Evolutionary conservation across 2,888 invertebrate genomes (phyloP).

Genomic region (Trichopria drosophilae): DNA sequence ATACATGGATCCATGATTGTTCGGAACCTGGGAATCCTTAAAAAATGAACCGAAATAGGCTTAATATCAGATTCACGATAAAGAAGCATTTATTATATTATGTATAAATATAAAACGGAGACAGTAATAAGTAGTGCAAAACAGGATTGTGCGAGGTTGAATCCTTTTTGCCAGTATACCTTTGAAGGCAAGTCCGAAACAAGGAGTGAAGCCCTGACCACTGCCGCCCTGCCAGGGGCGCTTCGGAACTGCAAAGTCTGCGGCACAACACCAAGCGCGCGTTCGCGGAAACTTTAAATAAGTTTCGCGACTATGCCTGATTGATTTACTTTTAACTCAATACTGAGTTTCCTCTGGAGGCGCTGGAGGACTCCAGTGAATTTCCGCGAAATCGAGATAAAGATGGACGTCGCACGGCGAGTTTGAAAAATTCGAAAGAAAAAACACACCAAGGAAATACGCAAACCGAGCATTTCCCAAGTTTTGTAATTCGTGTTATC

Average conservation of each 20-base stretch:
- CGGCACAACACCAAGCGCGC: conserved; percentile 31
- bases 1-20: too few species aligned
- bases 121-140: too few species aligned
- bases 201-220: conserved; percentile 36
- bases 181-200: too few species aligned
- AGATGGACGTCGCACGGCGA: conserved; percentile 6
- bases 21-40: too few species aligned
- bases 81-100: not conserved
- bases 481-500: too few species aligned
- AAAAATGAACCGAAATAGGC: too few species aligned
- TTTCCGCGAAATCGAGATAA: conserved; percentile 10
- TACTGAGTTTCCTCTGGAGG: conserved; percentile 28
- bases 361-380: conserved; percentile 9
- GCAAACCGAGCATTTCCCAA: too few species aligned
- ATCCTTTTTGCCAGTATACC: too few species aligned
- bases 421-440: not conserved
- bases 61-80: not conserved
- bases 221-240: conserved; percentile 30
- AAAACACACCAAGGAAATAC: not conserved
- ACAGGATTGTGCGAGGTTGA: too few species aligned
- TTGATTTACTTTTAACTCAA: conserved; percentile 53
- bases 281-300: conserved; percentile 45
- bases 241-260: conserved; percentile 36
- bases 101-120: not conserved
- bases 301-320: conserved; percentile 48